These are phyloP conservation scores for Orius laevigatus DNA, from an alignment of 1,140 invertebrate genomes.

Conservation along the genomic window DNA sequence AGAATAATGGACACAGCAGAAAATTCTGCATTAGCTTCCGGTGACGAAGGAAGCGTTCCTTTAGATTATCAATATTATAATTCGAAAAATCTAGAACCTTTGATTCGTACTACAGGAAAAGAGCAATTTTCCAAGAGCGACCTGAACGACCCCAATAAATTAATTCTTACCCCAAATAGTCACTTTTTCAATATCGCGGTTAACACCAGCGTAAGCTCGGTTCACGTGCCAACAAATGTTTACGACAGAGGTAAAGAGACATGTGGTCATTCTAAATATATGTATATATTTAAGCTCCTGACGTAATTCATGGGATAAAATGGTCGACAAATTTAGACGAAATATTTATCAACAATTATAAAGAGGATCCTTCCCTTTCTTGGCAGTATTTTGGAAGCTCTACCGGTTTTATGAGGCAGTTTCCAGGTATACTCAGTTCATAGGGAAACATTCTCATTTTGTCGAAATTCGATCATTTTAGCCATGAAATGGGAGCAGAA, in stretches of 20 bases:
- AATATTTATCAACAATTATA: constrained; percentile 75
- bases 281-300: constrained; percentile 25
- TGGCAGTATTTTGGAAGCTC: constrained; percentile 97
- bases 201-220: constrained; percentile 68
- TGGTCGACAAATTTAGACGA: constrained; percentile 76
- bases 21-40: constrained; percentile 43
- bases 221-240: constrained; percentile 92
- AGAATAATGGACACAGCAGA: constrained; percentile 69
- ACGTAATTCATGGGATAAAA: constrained; percentile 37
- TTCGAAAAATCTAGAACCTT: constrained; percentile 48
- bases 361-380: constrained; percentile 69
- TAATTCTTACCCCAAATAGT: constrained; percentile 45
- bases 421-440: constrained; percentile 74
- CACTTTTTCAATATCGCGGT: constrained; percentile 68
- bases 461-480: too few species aligned
- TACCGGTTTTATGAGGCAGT: constrained; percentile 87
- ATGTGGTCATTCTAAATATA: neutral
- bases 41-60: constrained; percentile 39
- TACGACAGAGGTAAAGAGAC: constrained; percentile 66
- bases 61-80: constrained; percentile 52
- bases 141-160: constrained; percentile 24
- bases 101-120: constrained; percentile 10
- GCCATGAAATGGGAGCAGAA: constrained; percentile 42
- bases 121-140: neutral
- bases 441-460: too few species aligned